Conservation (phyloP, 2,888 invertebrate genomes). For the Argyra leucocephala region DNA sequence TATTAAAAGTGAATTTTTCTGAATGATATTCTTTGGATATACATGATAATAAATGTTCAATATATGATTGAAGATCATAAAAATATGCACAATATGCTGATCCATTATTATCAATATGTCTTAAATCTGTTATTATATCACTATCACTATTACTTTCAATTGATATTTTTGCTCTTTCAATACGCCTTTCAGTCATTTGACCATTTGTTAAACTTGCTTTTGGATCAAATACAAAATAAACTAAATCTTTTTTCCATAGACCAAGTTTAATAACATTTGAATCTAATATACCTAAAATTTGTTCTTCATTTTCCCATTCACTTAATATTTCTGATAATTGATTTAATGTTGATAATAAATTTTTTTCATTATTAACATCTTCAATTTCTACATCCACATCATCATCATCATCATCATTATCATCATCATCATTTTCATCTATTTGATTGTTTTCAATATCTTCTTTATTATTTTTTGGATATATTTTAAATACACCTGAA, state of each 20-base stretch:
- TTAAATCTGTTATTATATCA: neutral
- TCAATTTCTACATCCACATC: neutral
- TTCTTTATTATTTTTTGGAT: constrained; percentile 14
- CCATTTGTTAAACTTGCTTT: constrained; percentile 52
- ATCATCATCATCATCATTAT: constrained; percentile 13
- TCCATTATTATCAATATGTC: constrained; percentile 30
- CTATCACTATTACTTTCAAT: constrained; percentile 25
- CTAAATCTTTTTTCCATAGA: constrained; percentile 48
- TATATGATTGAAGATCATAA: constrained; percentile 19
- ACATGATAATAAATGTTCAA: constrained; percentile 22
- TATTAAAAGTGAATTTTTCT: constrained; percentile 21
- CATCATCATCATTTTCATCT: constrained; percentile 14
- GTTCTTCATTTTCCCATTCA: constrained; percentile 19
- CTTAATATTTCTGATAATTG: constrained; percentile 20
- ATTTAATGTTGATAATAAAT: neutral
- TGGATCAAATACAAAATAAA: constrained; percentile 52
- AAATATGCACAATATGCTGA: constrained; percentile 27
- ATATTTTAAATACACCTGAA: constrained; percentile 17
- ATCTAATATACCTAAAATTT: constrained; percentile 21
- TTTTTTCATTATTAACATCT: neutral
- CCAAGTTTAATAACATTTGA: constrained; percentile 33
- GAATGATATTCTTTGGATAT: constrained; percentile 21
- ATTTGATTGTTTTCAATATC: constrained; percentile 4
- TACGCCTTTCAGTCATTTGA: constrained; percentile 27
- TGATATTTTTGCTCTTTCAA: constrained; percentile 28